Base-by-base conservation (phyloP, 2,113 vertebrate genomes). In the Eleginops maclovinus region DNA sequence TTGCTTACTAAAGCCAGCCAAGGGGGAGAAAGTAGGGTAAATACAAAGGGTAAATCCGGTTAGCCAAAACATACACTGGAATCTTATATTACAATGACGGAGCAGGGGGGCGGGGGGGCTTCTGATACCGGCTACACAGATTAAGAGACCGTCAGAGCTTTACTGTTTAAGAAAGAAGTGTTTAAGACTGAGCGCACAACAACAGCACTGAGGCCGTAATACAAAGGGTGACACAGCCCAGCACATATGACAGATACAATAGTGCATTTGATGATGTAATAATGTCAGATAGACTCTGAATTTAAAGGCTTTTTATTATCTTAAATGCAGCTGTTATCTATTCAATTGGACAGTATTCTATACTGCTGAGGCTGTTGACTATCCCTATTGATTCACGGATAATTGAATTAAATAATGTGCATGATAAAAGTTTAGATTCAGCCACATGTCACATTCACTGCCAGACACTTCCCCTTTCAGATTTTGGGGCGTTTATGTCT, bases 21-120 rank as follows among this genome's bases (percentile, higher is more conserved):
- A 78, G 54, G 11, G 43, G 61, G 61, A 76, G 76, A 90, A 91
- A 90, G 87, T 85, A 85, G 88, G 80, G 84, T 89, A 91, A 90
- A 89, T 61, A 90, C 64, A 88, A 83, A 81, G 60, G 74, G 70
- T 50, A 88, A 88, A 89, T 91, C 86, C 54, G 28, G 83, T 92
- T 88, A 89, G 41, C 71, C 60, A 75, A 89, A 80, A 87, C 75
- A 89, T 59, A 91, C 86, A 90, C 40, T 75, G 72, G 63, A 71
- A 89, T 81, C 74, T 82, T 56, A 81, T 83, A 81, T 83, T 81
- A 79, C 82, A 85, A 75, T 76, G 53, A 77, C 51, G 9, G 87
- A 68, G 61, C 65, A 17, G 65, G 67, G 59, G 71, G 65, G 67
- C 55, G 71, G 68, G 56, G 26, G 56, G 77, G 74, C 67, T 67